Percentiles rank a stretch among this genome's conserved stretches.
phyloP scores from a whole-genome alignment of 2,888 invertebrate species.

The Drosophila borborema region DNA sequence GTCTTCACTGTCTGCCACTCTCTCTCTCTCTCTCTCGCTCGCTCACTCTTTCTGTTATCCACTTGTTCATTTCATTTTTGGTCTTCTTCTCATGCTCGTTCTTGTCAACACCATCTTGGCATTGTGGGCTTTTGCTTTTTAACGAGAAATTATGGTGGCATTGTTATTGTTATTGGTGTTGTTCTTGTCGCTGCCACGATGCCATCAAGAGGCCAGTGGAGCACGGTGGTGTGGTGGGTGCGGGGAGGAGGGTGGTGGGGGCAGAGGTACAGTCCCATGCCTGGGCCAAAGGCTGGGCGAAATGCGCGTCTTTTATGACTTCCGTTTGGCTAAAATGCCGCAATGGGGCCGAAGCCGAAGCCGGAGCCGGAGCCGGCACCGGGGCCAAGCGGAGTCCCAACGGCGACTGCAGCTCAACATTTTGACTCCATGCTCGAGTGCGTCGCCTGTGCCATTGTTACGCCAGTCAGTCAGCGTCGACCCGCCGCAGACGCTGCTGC shows the following conservation, averaged over 20 bases:
- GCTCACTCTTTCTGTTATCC: background rate
- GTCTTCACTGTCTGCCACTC: background rate
- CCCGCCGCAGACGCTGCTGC: conserved; percentile 24
- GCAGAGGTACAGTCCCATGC: background rate
- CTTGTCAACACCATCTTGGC: conserved; percentile 59
- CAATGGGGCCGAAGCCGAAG: conserved; percentile 35
- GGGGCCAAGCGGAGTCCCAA: conserved; percentile 37
- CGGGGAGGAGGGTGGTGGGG: background rate
- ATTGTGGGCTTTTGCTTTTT: conserved; percentile 65
- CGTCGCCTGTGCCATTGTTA: conserved; percentile 54
- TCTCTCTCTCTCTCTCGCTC: background rate
- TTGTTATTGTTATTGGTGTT: conserved; percentile 61
- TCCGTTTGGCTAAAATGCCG: conserved; percentile 75
- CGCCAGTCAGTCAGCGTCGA: conserved; percentile 4
- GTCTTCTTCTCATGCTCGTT: conserved; percentile 19
- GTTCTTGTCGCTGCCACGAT: conserved; percentile 49
- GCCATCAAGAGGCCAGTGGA: conserved; percentile 46
- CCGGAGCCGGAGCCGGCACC: background rate
- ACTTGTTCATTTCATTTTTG: conserved; percentile 5
- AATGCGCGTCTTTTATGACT: conserved; percentile 77
- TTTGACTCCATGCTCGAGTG: conserved; percentile 75
- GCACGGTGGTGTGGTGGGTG: background rate
- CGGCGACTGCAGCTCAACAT: conserved; percentile 66
- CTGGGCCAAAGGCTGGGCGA: conserved; percentile 20
- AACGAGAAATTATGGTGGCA: conserved; percentile 75